Evolutionary conservation across 2,888 invertebrate genomes (phyloP), one percentile per base, ranked within the genome.

Genomic region (Diplazon laetatorius): DNA sequence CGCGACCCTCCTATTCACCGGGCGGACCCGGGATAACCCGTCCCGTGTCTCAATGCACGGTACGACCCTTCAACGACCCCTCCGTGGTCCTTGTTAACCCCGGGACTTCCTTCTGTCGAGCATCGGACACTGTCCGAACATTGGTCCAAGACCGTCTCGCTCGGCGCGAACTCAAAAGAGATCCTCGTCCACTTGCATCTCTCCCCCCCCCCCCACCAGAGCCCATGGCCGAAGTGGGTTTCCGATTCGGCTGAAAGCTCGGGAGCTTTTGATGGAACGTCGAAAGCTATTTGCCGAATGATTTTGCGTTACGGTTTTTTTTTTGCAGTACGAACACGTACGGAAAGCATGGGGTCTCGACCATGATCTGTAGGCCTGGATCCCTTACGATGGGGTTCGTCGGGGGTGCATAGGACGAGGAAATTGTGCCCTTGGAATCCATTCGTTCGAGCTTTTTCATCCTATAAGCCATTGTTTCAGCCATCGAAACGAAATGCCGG

Each of bases 251-350:
- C 52, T 86, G 82, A 84, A 85, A 85, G 84, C 78, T 42, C 22
- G 9, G 14, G 16, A 39, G 10, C 68, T 16, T 44, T 55, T 35
- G n/a, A n/a, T 44, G 22, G n/a, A 60, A 68, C 55, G 42, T 39
- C 65, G 73, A 79, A n/a, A 78, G 82, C 85, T 84, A 86, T 86
- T 86, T 85, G 82, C 85, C 72, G 85, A 85, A 86, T 86, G 86
- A 86, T 85, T 85, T 80, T 75, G 20, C 70, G 72, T 70, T 69
- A 71, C 55, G 69, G 2, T 62, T 60, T 48, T 63, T 30, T 62
- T 60, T 48, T 63, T 42, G 39, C 69, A 35, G 42, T 39, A 35
- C 12, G 35, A 50, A 35, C 59, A 59, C 18, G 65, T 39, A 65
- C 52, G 37, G 55, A 39, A 60, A 35, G 44, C 9, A 22, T 20